Conservation (phyloP, 2,113 vertebrate species). For the Phyllopteryx taeniolatus region DNA sequence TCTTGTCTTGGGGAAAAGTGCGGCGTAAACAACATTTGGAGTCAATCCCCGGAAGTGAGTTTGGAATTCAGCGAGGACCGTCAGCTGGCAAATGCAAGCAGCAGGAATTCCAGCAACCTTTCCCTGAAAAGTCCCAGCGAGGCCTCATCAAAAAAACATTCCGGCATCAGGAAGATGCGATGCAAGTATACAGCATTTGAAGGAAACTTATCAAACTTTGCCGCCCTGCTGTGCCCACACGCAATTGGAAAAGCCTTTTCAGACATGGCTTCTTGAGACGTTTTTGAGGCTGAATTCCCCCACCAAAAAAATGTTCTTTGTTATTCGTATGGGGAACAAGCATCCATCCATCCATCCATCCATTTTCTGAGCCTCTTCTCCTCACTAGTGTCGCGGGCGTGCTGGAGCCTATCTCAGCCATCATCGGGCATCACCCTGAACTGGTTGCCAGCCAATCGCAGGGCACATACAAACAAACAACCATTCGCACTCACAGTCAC, state of each 20-base stretch:
- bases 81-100: not conserved
- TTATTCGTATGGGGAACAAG: not conserved
- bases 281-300: too few relatives aligned
- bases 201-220: not conserved
- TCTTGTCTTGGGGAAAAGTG: not conserved
- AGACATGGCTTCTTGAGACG: too few relatives aligned
- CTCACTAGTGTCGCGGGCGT: too few relatives aligned
- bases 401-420: too few relatives aligned
- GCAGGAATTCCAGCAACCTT: not conserved
- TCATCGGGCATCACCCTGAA: too few relatives aligned
- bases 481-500: too few relatives aligned
- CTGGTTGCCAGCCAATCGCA: too few relatives aligned
- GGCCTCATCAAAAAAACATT: not conserved
- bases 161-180: not conserved
- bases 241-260: too few relatives aligned
- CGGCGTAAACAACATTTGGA: not conserved
- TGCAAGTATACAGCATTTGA: not conserved
- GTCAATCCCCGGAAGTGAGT: not conserved
- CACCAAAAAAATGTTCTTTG: slow-evolving; percentile 6
- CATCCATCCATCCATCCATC: too few relatives aligned
- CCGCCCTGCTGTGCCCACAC: too few relatives aligned
- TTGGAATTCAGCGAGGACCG: not conserved
- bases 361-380: too few relatives aligned
- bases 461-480: too few relatives aligned
- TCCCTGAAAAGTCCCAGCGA: not conserved